A percentile compares a stretch with the other conserved stretches of the same genome.
Evolutionary conservation across 1,140 invertebrate species (phyloP).

Genomic region (Pissodes strobi): DNA sequence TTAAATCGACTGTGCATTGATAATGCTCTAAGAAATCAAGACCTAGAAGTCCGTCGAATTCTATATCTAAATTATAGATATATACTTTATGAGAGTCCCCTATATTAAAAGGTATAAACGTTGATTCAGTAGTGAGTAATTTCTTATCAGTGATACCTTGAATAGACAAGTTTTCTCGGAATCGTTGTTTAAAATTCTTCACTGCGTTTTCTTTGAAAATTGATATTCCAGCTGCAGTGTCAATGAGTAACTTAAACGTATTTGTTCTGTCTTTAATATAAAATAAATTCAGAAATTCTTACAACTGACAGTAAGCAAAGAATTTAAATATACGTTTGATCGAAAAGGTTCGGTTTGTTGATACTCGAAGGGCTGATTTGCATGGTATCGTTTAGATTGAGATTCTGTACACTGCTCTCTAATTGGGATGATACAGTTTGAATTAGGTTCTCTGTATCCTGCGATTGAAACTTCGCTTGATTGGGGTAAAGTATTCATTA

Average conservation of each 20-base stretch:
- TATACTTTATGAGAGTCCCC: slow-evolving; percentile 18
- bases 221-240: slow-evolving; percentile 24
- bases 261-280: slow-evolving; percentile 22
- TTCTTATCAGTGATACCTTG: slow-evolving; percentile 20
- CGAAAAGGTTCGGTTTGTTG: background rate
- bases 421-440: background rate
- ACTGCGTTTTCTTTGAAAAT: slow-evolving; percentile 29
- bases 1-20: slow-evolving; percentile 13
- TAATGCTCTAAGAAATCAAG: slow-evolving; percentile 22
- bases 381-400: background rate
- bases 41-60: slow-evolving; percentile 25
- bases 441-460: no score
- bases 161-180: slow-evolving; percentile 13
- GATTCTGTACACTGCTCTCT: background rate
- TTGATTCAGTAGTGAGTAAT: slow-evolving; percentile 11
- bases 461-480: no score
- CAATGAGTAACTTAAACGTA: slow-evolving; percentile 19
- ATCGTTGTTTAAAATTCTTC: slow-evolving; percentile 10
- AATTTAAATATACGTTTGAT: slow-evolving; percentile 11
- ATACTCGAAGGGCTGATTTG: background rate
- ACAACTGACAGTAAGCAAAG: no score
- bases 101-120: slow-evolving; percentile 11
- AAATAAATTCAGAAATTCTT: slow-evolving; percentile 34
- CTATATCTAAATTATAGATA: slow-evolving; percentile 22
- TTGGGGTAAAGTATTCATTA: no score